Evolutionary conservation across 1,140 invertebrate genomes (phyloP).

Genomic region (Mamestra configurata): DNA sequence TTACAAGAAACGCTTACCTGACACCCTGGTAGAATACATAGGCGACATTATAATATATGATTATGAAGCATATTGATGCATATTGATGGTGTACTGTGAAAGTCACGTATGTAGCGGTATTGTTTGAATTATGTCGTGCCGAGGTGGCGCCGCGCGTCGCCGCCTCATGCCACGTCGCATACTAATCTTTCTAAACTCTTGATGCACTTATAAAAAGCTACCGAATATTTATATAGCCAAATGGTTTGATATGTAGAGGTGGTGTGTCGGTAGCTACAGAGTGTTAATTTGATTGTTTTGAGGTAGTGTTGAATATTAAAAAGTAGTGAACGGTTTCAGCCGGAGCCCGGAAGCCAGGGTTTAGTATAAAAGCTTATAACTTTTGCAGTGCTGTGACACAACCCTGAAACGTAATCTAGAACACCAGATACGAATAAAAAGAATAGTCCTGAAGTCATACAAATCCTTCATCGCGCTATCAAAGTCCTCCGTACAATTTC

Average conservation of each 20-base stretch:
- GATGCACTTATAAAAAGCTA: neutral
- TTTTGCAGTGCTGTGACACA: no score
- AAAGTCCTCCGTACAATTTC: no score
- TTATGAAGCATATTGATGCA: slow-evolving; percentile 35
- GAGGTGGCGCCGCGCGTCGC: slow-evolving; percentile 22
- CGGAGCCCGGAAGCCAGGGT: neutral
- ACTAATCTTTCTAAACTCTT: slow-evolving; percentile 22
- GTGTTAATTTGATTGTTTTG: neutral
- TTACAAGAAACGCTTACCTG: slow-evolving; percentile 8
- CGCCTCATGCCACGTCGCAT: neutral
- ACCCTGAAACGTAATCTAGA: no score
- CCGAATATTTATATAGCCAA: neutral
- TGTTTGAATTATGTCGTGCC: slow-evolving; percentile 54
- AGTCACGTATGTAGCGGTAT: slow-evolving; percentile 61
- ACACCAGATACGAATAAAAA: no score
- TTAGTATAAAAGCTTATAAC: no score
- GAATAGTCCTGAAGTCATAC: no score
- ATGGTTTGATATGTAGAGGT: neutral
- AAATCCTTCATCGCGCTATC: no score
- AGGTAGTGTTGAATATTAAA: neutral
- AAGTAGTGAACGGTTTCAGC: neutral
- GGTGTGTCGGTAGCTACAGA: neutral
- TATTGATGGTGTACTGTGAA: slow-evolving; percentile 4
- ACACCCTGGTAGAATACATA: slow-evolving; percentile 11
- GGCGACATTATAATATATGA: neutral